Evolutionary conservation across 2,888 invertebrate species (phyloP), one percentile per base, ranked within the genome.

Genomic region (Blera fallax): DNA sequence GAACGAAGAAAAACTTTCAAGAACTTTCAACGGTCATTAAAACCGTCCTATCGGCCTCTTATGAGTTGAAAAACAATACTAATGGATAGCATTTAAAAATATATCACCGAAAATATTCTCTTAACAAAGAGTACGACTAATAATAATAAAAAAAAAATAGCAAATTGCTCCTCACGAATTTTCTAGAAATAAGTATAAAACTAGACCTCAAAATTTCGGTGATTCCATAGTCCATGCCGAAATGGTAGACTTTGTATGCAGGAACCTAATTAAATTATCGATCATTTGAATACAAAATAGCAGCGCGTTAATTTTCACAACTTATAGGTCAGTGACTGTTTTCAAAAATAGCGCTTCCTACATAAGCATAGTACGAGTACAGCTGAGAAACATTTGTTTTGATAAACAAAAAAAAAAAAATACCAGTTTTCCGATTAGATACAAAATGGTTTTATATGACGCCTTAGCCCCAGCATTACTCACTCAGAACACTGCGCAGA

Each of bases 241-340:
- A 48, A 16, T 1, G 24, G 11, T 50, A 27, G 52, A 52, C 27
- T 27, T 27, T 18, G 34, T 34, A 34, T 56, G 16, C 29, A 56
- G 6, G 5, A n/a, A 6, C 1, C 11, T 52, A n/a, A 52, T 52
- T 2, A 27, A 27, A 52, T 27, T 27, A 52, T 52, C 32, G 34
- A 34, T 32, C 32, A 34, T 34, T 56, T 34, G 34, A 18, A 56
- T 56, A 56, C 56, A 56, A 56, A 54, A 32, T 32, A 11, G 29
- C 14, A 16, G 8, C 11, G 56, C 16, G 56, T 56, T 29, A 56
- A 34, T 18, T 32, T 16, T 32, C 32, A 56, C 56, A 18, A 18
- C 32, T 34, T 32, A 56, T 14, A 34, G 56, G 56, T 56, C 56
- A 56, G 56, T 56, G 56, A 56, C 56, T 43, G 40, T 8, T 29